A percentile compares a stretch with the other conserved stretches of the same genome.
Evolutionary conservation across 2,113 vertebrate species (phyloP).

Genomic region (Gymnarchus niloticus): DNA sequence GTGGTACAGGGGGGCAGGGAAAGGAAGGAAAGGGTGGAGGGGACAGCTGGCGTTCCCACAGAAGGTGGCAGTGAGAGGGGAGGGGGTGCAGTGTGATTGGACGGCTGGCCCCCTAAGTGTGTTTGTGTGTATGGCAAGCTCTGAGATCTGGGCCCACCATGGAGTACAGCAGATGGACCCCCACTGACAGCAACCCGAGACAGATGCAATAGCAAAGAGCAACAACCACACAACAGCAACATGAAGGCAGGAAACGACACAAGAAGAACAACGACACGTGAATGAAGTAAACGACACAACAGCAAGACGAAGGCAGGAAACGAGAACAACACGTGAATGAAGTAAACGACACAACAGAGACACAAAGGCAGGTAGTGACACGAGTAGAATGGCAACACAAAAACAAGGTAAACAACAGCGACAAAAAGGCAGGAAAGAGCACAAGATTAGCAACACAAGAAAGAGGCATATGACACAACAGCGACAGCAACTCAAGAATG

Average conservation of each 20-base stretch:
- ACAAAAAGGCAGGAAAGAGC: not conserved
- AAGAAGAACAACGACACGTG: constrained; percentile 11
- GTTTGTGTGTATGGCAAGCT: constrained; percentile 5
- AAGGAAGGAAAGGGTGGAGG: constrained; percentile 25
- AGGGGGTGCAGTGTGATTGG: constrained; percentile 25
- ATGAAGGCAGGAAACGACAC: constrained; percentile 23
- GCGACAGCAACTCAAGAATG: not conserved
- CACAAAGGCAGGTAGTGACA: not conserved
- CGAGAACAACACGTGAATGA: not conserved
- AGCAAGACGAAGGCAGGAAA: not conserved
- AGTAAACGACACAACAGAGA: not conserved
- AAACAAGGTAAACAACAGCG: not conserved
- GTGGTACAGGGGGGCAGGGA: not conserved
- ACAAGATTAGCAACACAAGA: not conserved
- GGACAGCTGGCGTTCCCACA: constrained; percentile 51
- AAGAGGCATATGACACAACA: not conserved
- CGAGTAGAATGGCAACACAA: not conserved
- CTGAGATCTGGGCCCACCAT: constrained; percentile 14
- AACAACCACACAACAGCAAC: constrained; percentile 27
- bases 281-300: not conserved
- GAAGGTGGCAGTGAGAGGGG: constrained; percentile 25
- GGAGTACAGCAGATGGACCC: constrained; percentile 62
- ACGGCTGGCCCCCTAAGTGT: constrained; percentile 16
- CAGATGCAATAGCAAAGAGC: constrained; percentile 63
- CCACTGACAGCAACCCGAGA: constrained; percentile 55